phyloP scores from a whole-genome alignment of 2,797 vertebrate species.

The Saxicola maurus region DNA sequence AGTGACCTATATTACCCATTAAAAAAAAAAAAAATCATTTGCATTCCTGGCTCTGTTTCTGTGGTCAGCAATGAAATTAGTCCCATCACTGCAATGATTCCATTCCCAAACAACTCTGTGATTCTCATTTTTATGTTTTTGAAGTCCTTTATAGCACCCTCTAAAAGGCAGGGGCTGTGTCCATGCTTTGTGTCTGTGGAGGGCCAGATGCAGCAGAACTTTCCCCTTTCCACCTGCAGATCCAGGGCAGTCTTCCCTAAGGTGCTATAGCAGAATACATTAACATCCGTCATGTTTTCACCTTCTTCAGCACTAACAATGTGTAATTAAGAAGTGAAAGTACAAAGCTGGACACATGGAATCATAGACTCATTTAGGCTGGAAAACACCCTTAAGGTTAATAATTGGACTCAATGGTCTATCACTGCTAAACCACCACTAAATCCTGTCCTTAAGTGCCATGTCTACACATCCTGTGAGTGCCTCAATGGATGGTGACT shows the following conservation, averaged over 20 bases:
- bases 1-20: background rate
- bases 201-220: background rate
- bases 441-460: background rate
- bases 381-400: background rate
- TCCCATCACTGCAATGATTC: background rate
- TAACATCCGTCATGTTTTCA: background rate
- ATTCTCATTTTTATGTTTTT: background rate
- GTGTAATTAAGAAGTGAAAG: background rate
- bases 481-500: background rate
- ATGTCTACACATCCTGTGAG: background rate
- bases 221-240: background rate
- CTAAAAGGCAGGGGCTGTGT: background rate
- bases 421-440: background rate
- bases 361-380: background rate
- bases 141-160: background rate
- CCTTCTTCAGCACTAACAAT: background rate
- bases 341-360: background rate
- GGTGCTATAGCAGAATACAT: background rate
- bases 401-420: rapidly evolving
- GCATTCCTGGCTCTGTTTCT: background rate
- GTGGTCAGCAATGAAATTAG: background rate
- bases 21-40: background rate
- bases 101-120: background rate
- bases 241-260: background rate
- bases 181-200: background rate